Evolutionary conservation across 2,888 invertebrate species (phyloP).

Genomic region (Synanthedon vespiformis): DNA sequence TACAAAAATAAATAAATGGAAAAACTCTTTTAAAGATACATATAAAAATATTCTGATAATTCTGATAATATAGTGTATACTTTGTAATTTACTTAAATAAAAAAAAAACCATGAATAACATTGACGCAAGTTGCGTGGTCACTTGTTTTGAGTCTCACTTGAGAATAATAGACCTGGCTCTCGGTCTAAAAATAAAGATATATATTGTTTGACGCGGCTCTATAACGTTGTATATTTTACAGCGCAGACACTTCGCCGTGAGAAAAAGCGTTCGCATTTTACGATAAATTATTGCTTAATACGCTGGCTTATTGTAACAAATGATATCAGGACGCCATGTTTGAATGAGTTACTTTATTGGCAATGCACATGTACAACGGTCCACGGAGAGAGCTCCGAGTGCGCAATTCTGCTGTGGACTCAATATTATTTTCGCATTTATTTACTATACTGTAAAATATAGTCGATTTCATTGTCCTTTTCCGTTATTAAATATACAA

Average conservation of each 20-base stretch:
- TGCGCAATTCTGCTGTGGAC: neutral
- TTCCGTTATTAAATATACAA: too few species aligned
- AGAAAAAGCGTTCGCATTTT: constrained; percentile 18
- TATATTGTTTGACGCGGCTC: constrained; percentile 15
- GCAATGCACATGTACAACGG: neutral
- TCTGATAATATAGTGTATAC: too few species aligned
- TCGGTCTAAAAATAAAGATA: constrained; percentile 10
- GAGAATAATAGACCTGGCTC: neutral
- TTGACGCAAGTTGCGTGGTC: too few species aligned
- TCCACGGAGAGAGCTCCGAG: neutral
- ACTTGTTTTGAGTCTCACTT: too few species aligned
- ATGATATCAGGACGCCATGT: neutral
- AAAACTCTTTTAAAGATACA: too few species aligned
- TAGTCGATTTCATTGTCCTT: too few species aligned
- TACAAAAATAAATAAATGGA: too few species aligned
- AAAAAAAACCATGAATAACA: too few species aligned
- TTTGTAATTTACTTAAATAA: too few species aligned
- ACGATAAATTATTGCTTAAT: constrained; percentile 20
- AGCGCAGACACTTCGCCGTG: constrained; percentile 10
- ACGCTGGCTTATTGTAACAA: constrained; percentile 8
- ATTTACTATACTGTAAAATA: too few species aligned
- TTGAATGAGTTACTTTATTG: neutral
- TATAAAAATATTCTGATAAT: too few species aligned
- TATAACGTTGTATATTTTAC: constrained; percentile 20
- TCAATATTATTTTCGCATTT: neutral